Conservation (phyloP, 1,140 invertebrate species). For the Odontomachus brunneus region DNA sequence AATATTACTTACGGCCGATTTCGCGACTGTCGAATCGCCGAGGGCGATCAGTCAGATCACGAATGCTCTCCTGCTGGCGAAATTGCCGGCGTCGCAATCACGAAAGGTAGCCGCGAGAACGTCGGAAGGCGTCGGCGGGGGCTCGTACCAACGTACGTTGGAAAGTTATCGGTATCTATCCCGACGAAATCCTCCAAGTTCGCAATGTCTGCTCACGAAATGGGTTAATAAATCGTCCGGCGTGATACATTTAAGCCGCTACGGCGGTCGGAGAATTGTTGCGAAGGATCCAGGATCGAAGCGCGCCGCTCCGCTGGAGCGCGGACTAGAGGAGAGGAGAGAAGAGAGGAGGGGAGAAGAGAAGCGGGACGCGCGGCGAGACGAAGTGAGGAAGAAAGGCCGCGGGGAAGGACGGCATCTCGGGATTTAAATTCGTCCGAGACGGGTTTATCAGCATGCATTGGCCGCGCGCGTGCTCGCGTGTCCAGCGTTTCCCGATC, state of each 20-base stretch:
- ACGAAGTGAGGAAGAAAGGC: neutral
- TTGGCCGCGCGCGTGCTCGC: constrained; percentile 67
- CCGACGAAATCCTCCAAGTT: constrained; percentile 61
- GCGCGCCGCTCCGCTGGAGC: constrained; percentile 20
- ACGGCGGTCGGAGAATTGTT: constrained; percentile 41
- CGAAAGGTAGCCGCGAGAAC: constrained; percentile 31
- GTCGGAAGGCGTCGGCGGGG: constrained; percentile 13
- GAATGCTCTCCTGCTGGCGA: constrained; percentile 43
- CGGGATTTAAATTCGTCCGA: constrained; percentile 74
- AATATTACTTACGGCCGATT: constrained; percentile 33
- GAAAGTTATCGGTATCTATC: constrained; percentile 60
- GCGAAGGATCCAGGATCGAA: constrained; percentile 45
- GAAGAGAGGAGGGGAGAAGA: neutral
- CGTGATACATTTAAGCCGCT: constrained; percentile 58
- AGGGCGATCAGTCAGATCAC: constrained; percentile 36
- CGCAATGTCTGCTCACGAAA: constrained; percentile 62
- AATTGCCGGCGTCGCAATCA: constrained; percentile 47
- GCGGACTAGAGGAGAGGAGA: neutral
- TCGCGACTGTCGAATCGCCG: neutral
- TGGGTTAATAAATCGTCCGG: constrained; percentile 73
- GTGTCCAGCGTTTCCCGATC: constrained; percentile 30
- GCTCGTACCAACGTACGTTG: constrained; percentile 27
- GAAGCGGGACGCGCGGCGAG: neutral
- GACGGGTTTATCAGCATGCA: constrained; percentile 75
- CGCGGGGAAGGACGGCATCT: constrained; percentile 41